phyloP scores from a whole-genome alignment of 2,888 invertebrate species.

The Rhogogaster chlorosoma region DNA sequence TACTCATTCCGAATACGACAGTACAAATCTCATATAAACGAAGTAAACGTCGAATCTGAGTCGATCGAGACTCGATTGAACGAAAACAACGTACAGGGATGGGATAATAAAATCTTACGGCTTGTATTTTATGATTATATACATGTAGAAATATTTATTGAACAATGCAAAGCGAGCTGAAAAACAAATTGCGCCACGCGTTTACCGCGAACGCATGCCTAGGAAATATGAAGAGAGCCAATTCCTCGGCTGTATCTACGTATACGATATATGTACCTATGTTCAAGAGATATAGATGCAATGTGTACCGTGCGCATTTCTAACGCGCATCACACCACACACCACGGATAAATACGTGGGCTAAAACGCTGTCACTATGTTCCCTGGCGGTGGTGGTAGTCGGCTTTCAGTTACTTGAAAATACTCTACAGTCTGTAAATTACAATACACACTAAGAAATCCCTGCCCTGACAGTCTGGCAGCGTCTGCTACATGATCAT shows the following conservation, averaged over 20 bases:
- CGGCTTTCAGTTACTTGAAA: background rate
- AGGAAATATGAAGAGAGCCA: background rate
- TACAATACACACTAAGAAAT: too few species aligned
- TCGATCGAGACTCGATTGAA: background rate
- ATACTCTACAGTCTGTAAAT: background rate
- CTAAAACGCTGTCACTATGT: background rate
- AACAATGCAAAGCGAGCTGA: background rate
- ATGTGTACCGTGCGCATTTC: background rate
- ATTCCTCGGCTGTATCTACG: background rate
- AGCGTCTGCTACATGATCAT: too few species aligned
- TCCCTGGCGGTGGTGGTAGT: background rate
- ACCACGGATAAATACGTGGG: constrained; percentile 7
- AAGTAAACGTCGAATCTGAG: background rate
- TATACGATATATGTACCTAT: background rate
- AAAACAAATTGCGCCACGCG: background rate
- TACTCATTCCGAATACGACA: too few species aligned
- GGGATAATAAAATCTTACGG: background rate
- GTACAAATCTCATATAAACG: background rate
- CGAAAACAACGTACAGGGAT: background rate
- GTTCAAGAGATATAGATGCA: background rate
- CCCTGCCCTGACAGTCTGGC: too few species aligned
- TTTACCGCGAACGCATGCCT: background rate
- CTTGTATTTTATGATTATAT: background rate
- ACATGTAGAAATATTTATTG: background rate
- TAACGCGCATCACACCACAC: constrained; percentile 26